Evolutionary conservation across 64 coral and sea anemone genomes (phyloP).

Genomic region (Catalaphyllia jardinei): DNA sequence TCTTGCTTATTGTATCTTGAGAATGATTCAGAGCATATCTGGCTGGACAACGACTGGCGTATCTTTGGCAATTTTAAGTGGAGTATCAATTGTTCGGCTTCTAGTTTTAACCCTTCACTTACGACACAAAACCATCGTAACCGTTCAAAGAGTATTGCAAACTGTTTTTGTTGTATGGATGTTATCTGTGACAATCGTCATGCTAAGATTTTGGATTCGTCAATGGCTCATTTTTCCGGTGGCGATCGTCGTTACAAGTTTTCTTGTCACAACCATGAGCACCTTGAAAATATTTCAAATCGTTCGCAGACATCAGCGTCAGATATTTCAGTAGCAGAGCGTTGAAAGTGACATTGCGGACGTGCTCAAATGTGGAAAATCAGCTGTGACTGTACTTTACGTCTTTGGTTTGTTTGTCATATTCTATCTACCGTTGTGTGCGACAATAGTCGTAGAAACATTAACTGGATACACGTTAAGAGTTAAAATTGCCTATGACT

Average conservation of each 20-base stretch:
- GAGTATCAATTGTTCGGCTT: constrained; percentile 13
- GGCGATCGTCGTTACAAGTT: background rate
- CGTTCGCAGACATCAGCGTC: constrained; percentile 18
- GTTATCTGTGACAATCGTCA: background rate
- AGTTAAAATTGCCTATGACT: no score
- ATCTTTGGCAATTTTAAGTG: constrained; percentile 24
- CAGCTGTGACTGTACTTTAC: no score
- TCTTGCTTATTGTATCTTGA: constrained; percentile 1
- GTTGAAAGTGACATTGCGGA: background rate
- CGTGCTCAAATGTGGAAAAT: background rate
- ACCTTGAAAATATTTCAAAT: constrained; percentile 27
- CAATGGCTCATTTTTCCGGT: constrained; percentile 30
- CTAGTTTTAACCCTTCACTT: constrained; percentile 24
- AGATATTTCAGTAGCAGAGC: background rate
- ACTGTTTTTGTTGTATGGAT: constrained; percentile 15
- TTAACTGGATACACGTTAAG: no score
- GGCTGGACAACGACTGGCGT: constrained; percentile 27
- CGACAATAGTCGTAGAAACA: no score
- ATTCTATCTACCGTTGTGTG: no score
- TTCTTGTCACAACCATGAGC: background rate
- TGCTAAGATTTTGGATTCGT: background rate
- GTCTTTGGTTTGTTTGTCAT: no score
- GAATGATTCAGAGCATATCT: constrained; percentile 19
- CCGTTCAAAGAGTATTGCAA: background rate
- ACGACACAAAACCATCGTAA: constrained; percentile 20